Base-by-base conservation (phyloP, 2,888 invertebrate genomes). In the Acleris emargana region DNA sequence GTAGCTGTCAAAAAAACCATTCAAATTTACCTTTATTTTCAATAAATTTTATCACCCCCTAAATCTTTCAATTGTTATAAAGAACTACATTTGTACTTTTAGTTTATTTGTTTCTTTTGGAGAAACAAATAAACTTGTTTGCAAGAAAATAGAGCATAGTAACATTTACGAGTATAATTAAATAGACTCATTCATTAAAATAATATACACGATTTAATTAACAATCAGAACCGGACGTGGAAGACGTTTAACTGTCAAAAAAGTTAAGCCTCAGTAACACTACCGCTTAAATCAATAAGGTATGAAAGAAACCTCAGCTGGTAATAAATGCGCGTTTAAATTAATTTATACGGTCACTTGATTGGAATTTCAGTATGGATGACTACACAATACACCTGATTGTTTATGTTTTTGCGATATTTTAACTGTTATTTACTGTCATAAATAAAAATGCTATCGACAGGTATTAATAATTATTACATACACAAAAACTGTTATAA, bases 261-360 rank as follows among this genome's bases (percentile, higher is more conserved):
- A 45, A 45, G 17, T n/a, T n/a, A 43, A 45, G n/a, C 43, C 16
- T 6, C 7, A 7, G 5, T 16, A 16, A 45, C 1, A 45, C 17
- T 45, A 45, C 45, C 45, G 45, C 45, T 7, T 7, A n/a, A 45
- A n/a, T n/a, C 17, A 45, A n/a, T 45, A 7, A 17, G 38, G 7
- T 45, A 45, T 6, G 1, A 45, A 45, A 45, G 45, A 52, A 38
- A 58, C 47, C 17, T 55, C 38, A 59, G 53, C 32, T 55, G 50
- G 45, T 28, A 50, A 60, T 55, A n/a, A 54, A 64, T 60, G 64
- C 60, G 55, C 64, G 60, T 60, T 64, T 22, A 28, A 42, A 54
- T 54, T 59, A 54, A 60, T 64, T 64, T 55, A 64, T 60, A 50
- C 64, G 49, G 47, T 38, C 17, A 42, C 58, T 54, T 64, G 60